Base-by-base conservation (phyloP, 2,797 vertebrate species). In the Pachyuromys duprasi region DNA sequence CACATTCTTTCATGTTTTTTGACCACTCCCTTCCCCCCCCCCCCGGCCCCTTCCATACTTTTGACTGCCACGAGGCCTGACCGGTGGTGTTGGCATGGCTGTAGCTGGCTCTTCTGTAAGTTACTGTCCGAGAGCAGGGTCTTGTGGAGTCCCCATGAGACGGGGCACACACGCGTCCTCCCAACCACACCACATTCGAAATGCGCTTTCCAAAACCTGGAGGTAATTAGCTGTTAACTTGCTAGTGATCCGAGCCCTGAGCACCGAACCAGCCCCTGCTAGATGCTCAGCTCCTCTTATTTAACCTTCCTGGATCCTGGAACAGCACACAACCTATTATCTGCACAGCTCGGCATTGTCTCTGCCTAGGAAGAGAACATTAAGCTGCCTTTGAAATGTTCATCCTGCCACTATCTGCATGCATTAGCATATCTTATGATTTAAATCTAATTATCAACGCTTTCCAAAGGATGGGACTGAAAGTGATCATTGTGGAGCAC, bases 391-490 rank as follows among this genome's bases (percentile, higher is more conserved):
- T 91, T 95, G 94, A 97, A 95, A 97, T 95, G 96, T 95, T 95
- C 95, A 87, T 95, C 84, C 89, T 70, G 86, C 67, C 79, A 57
- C 93, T 87, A 90, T 93, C 96, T 95, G 96, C 94, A 95, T 97
- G 28, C 79, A 97, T 97, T 96, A 96, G 94, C 97, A 96, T 96
- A 95, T 92, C 89, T 96, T 90, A 96, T 95, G 94, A 97, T 93
- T 93, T 94, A 96, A 94, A 96, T 91, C 97, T 97, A 96, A 96
- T 96, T 96, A 96, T 89, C 93, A 81, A 82, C 76, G 86, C 88
- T 97, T 96, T 96, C 96, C 20, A 82, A 78, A 93, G 18, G 0
- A 89, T 70, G 76, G 49, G 49, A 60, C 57, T 91, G 86, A 96
- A 95, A 95, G 87, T 86, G 93, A 95, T 91, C 89, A 78, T 5